Base-by-base conservation (phyloP, 2,797 vertebrate species). In the Siniperca scherzeri region DNA sequence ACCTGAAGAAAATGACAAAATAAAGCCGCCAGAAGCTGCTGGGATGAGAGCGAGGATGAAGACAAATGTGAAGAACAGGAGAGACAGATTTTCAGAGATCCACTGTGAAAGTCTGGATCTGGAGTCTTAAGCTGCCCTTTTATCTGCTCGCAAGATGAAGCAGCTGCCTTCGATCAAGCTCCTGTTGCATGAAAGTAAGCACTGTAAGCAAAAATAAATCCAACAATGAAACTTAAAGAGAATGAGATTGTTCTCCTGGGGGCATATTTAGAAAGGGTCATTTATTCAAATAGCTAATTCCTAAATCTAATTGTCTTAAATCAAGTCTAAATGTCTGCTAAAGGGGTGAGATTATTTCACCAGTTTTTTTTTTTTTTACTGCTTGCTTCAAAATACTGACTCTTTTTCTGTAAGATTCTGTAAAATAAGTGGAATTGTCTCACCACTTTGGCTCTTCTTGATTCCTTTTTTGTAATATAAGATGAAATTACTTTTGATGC, bases 1-100 rank as follows among this genome's bases (percentile, higher is more conserved):
- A 3, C 55, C 69, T 57, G 67, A 60, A 33, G 40, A 67, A 82
- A 81, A 87, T 87, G 42, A 85, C 77, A 68, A 55, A 70, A 78
- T 80, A 70, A 74, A 82, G 61, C 69, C 7, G 33, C 57, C 30
- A 69, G 61, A 66, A 71, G 80, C 57, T 53, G 70, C 16, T 1
- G 59, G 48, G 77, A 70, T 6, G 69, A 80, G 59, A 21, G 25
- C 0, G 21, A 19, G 52, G 59, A 66, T 48, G 46, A 48, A 81
- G 48, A 30, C 22, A 27, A 4, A 40, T 10, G 17, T 25, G n/a
- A 9, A 48, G 17, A 22, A 53, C 62, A 17, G 25, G 19, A 62
- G 30, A 46, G 48, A 40, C 6, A n/a, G 55, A 38, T 21, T 21
- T 65, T 30, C 19, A 44, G 19, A n/a, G 52, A 53, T 69, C 21